These are phyloP conservation scores for Sebastes nivosus DNA, from an alignment of 2,797 vertebrate genomes.

Conservation along the genomic window DNA sequence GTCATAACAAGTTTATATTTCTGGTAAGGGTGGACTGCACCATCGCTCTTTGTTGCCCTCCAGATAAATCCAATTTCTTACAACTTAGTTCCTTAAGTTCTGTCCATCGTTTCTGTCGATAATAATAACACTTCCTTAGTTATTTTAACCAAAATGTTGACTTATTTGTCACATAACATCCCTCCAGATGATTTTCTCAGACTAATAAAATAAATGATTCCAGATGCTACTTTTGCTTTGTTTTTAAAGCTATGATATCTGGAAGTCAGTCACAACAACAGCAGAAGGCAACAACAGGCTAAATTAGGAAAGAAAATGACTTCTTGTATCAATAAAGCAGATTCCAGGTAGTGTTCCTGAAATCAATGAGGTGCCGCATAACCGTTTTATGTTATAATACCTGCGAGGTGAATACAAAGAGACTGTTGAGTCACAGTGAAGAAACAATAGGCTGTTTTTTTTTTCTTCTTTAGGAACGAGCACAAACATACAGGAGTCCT, in stretches of 20 bases:
- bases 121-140: no score
- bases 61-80: neutral
- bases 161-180: no score
- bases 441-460: constrained; percentile 22
- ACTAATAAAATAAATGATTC: neutral
- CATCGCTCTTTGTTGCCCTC: neutral
- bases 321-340: neutral
- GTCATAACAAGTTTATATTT: neutral
- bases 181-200: neutral
- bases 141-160: no score
- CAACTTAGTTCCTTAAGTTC: no score
- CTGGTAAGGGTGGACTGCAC: neutral
- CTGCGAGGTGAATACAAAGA: constrained; percentile 14
- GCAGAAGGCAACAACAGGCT: neutral
- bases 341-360: neutral
- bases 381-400: neutral
- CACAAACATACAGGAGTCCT: constrained; percentile 5
- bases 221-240: neutral
- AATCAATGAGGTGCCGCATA: neutral
- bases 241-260: neutral
- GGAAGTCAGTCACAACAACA: neutral
- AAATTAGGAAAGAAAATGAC: neutral
- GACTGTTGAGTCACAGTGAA: constrained; percentile 14
- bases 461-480: constrained; percentile 34
- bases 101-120: no score